Base-by-base conservation (phyloP, 1,140 invertebrate genomes). In the Prorops nasuta region DNA sequence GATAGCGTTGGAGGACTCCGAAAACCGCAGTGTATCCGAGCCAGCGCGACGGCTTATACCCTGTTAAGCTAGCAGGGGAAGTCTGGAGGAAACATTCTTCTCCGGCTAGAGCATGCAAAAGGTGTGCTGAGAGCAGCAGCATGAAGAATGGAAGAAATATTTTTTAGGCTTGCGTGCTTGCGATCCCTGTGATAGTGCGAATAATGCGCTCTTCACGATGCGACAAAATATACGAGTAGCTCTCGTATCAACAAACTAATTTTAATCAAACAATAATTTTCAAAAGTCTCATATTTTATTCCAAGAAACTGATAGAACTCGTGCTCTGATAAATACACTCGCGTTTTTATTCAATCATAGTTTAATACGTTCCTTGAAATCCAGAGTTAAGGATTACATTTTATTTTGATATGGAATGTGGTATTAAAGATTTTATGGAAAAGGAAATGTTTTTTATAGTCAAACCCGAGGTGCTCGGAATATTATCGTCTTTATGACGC, bases 11-110 rank as follows among this genome's bases (percentile, higher is more conserved):
- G 37, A 52, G 24, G 24, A 44, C 24, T 31, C 43, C 46, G 36
- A 51, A 60, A 59, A 55, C 57, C 41, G 46, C 53, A 51, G 46
- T 50, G 48, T 53, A 47, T 51, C 43, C 43, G 6, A n/a, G n/a
- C n/a, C 31, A 22, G 52, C 43, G 31, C 34, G 36, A 6, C 58
- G 54, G 59, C 59, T 64, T 62, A 62, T 53, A 46, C 20, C 56
- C 58, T 57, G 61, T 64, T 64, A 64, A 64, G 61, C 56, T 43
- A 17, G 7, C 38, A 28, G 14, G 7, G 10, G 3, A 22, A 18
- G 28, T 46, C 28, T 37, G 17, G 43, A 45, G 35, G 44, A 18
- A 24, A 46, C 16, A 22, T 38, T 36, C 36, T 46, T 37, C 17
- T n/a, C 35, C 16, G 21, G 28, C 41, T 28, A 2, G 34, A 28